Evolutionary conservation across 1,140 invertebrate genomes (phyloP).

Genomic region (Ceratina australensis): DNA sequence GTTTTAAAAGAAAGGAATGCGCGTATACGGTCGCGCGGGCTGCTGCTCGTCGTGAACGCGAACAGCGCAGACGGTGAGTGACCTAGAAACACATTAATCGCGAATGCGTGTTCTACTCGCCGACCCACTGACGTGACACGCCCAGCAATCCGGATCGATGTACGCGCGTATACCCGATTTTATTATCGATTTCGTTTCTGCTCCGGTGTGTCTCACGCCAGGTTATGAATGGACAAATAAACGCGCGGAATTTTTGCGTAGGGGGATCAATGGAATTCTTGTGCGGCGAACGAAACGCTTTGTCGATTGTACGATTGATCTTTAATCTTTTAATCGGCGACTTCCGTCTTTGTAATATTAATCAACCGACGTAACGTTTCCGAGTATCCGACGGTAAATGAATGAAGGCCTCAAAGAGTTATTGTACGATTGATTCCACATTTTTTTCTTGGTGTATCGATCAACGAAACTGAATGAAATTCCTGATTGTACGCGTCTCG

Average conservation of each 20-base stretch:
- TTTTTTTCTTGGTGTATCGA: too few species aligned
- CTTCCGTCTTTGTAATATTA: not conserved
- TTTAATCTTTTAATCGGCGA: not conserved
- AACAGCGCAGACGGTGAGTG: slow-evolving; percentile 54
- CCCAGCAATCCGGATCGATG: slow-evolving; percentile 63
- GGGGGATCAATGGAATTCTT: not conserved
- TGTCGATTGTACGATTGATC: not conserved
- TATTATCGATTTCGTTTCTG: not conserved
- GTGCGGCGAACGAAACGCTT: too few species aligned
- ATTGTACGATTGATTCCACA: too few species aligned
- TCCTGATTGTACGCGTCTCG: too few species aligned
- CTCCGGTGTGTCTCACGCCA: not conserved
- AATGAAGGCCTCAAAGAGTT: too few species aligned
- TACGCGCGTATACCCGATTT: not conserved
- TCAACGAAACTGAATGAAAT: too few species aligned
- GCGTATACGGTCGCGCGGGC: slow-evolving; percentile 11
- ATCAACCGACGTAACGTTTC: too few species aligned
- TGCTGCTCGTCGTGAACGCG: slow-evolving; percentile 18
- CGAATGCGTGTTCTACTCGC: slow-evolving; percentile 54
- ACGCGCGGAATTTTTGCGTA: not conserved
- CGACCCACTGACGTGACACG: slow-evolving; percentile 70
- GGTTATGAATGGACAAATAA: not conserved
- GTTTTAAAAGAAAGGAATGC: slow-evolving; percentile 59
- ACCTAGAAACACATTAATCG: slow-evolving; percentile 70
- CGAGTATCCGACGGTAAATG: too few species aligned